phyloP scores from a whole-genome alignment of 2,797 vertebrate genomes.

The Poeciliopsis turneri region DNA sequence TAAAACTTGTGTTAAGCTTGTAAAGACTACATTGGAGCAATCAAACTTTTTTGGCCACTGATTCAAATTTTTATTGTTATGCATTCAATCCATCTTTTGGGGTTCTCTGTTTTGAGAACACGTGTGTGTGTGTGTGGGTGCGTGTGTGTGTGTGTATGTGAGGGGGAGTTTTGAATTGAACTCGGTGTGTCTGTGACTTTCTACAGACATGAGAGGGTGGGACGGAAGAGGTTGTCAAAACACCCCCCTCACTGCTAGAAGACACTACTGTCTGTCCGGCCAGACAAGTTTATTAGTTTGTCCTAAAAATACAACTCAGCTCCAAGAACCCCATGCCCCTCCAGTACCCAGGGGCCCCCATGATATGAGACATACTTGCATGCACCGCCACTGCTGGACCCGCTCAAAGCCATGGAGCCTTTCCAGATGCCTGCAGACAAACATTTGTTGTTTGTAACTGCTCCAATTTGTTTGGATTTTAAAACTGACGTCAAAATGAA shows the following conservation, averaged over 20 bases:
- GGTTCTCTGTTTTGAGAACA: background rate
- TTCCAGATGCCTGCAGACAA: conserved; percentile 60
- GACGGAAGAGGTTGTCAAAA: conserved; percentile 67
- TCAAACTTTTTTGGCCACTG: background rate
- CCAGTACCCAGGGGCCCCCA: conserved; percentile 57
- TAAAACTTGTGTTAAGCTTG: background rate
- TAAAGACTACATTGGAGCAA: background rate
- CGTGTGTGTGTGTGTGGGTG: background rate
- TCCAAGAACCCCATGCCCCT: conserved; percentile 50
- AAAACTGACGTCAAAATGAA: conserved; percentile 23
- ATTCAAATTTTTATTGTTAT: background rate
- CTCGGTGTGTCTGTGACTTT: conserved; percentile 26
- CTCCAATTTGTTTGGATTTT: conserved; percentile 42
- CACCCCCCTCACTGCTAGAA: conserved; percentile 54
- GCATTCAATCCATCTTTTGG: background rate
- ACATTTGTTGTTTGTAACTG: conserved; percentile 65
- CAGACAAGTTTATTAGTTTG: conserved; percentile 82
- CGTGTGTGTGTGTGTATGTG: background rate
- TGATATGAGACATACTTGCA: conserved; percentile 68
- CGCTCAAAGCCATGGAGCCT: conserved; percentile 17
- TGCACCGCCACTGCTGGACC: conserved; percentile 45
- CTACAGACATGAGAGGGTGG: conserved; percentile 38
- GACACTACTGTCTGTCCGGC: conserved; percentile 71
- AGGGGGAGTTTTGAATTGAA: background rate
- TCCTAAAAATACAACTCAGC: conserved; percentile 67